These are phyloP conservation scores for Fregata magnificens DNA, from an alignment of 2,113 vertebrate genomes.

Conservation along the genomic window DNA sequence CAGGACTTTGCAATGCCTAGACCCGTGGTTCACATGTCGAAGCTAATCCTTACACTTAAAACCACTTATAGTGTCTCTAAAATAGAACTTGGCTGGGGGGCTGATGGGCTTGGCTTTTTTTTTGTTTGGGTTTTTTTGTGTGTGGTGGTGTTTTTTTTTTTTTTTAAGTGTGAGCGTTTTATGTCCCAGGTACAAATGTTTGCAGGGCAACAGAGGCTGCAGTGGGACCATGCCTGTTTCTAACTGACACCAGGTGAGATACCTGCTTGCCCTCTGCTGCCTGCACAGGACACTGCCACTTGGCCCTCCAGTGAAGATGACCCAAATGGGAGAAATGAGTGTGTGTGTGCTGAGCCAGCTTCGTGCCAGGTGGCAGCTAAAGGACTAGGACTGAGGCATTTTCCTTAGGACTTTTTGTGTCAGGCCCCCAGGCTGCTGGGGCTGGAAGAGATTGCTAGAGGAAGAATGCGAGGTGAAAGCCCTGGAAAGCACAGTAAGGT, in stretches of 20 bases:
- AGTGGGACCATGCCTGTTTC: not conserved
- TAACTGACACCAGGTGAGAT: rapidly evolving
- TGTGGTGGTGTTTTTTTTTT: not conserved
- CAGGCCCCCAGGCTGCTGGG: not conserved
- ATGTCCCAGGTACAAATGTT: not conserved
- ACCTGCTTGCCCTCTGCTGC: not conserved
- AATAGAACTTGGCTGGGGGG: not conserved
- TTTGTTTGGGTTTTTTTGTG: not conserved
- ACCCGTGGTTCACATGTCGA: rapidly evolving
- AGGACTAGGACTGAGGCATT: not conserved
- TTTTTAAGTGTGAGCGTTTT: not conserved
- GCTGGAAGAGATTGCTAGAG: not conserved
- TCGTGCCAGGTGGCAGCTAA: not conserved
- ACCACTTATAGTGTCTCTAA: not conserved
- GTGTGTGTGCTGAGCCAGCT: not conserved
- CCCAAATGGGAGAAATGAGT: not conserved
- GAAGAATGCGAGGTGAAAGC: not conserved
- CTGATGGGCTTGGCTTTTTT: not conserved
- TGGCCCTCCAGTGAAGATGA: not conserved
- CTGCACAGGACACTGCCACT: not conserved
- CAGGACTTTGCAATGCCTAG: not conserved
- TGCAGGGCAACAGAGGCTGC: not conserved
- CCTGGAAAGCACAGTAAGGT: constrained; percentile 5
- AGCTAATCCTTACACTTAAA: not conserved
- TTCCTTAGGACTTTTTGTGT: not conserved